Evolutionary conservation across 2,113 vertebrate genomes (phyloP).

Genomic region (Falcunculus frontatus): DNA sequence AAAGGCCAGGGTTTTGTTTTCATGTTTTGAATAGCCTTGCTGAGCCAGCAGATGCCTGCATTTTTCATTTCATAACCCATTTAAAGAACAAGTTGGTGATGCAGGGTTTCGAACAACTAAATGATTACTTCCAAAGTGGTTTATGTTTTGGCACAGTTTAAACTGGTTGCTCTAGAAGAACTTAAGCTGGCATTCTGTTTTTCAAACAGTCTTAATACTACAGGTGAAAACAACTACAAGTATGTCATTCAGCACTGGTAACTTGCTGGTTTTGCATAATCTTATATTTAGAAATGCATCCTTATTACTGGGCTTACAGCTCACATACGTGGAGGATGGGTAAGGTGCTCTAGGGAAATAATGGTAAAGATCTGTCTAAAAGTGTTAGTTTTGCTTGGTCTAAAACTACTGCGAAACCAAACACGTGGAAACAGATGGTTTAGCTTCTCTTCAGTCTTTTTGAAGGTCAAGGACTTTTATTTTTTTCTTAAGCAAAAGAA

Average conservation of each 20-base stretch:
- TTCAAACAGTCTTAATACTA: not conserved
- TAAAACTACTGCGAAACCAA: not conserved
- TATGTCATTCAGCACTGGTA: not conserved
- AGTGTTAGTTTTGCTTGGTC: not conserved
- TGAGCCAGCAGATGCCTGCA: not conserved
- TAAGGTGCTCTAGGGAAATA: not conserved
- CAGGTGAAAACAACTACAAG: not conserved
- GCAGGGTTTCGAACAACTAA: not conserved
- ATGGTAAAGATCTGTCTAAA: not conserved
- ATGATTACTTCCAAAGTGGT: not conserved
- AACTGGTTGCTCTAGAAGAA: not conserved
- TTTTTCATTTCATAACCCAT: not conserved
- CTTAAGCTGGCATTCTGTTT: not conserved
- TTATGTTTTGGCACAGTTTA: not conserved
- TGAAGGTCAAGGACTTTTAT: not conserved
- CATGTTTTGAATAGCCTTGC: not conserved
- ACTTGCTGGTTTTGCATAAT: not conserved
- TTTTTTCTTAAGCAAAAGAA: not conserved
- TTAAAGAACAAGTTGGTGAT: not conserved
- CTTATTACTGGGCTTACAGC: accelerated
- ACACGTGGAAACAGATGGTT: not conserved
- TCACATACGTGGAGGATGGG: accelerated
- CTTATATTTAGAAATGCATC: not conserved
- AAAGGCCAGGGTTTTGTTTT: not conserved
- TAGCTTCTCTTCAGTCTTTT: not conserved